Conservation (phyloP, 2,113 vertebrate species). For the Dinomys branickii region DNA sequence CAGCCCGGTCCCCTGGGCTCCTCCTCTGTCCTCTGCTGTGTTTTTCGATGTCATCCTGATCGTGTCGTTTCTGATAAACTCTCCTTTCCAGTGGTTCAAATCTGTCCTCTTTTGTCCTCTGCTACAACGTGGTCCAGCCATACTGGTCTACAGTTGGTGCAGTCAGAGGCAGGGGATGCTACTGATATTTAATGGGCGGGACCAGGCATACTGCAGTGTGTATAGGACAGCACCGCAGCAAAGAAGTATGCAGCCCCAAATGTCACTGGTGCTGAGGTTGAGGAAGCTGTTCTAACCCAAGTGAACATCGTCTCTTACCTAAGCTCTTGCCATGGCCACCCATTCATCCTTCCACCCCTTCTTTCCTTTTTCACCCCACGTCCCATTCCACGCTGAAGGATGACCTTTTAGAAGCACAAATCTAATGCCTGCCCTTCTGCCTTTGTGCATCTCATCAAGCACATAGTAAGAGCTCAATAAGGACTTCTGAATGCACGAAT, state of each 20-base stretch:
- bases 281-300: neutral
- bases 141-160: neutral
- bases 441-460: neutral
- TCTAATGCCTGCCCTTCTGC: neutral
- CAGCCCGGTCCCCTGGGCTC: too few species aligned
- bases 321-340: neutral
- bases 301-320: neutral
- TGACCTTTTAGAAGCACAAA: neutral
- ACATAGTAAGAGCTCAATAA: neutral
- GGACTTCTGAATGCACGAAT: neutral
- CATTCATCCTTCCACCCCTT: neutral
- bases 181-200: neutral
- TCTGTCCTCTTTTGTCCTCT: neutral
- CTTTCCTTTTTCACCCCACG: too few species aligned
- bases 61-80: neutral
- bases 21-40: neutral
- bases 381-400: too few species aligned
- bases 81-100: neutral
- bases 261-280: neutral
- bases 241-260: neutral
- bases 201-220: neutral
- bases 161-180: neutral
- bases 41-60: rapidly evolving
- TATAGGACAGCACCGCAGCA: neutral
- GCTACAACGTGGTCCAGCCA: too few species aligned